Base-by-base conservation (phyloP, 2,888 invertebrate species). In the Leptinotarsa tumamoca region DNA sequence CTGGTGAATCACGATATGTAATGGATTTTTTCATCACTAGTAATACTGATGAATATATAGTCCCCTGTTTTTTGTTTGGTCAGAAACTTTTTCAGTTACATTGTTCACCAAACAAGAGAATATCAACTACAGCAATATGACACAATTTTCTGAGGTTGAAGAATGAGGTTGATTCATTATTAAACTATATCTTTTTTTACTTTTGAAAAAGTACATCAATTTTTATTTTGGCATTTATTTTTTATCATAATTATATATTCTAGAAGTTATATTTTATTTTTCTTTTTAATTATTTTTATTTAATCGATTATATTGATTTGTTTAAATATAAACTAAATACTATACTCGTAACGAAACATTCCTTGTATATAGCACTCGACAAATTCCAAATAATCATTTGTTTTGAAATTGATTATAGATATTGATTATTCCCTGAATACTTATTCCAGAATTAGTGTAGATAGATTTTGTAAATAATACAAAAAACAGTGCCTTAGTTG, bases 211-310 rank as follows among this genome's bases (percentile, higher is more conserved):
- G n/a, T 33, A 33, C 3, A 15, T 68, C 17, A 21, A 27, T 61
- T 43, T 54, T 52, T 21, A 14, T 58, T 58, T 14, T 58, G 14
- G 15, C 21, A 23, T 56, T 56, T 17, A n/a, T 56, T 58, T 58
- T 23, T 23, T 52, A 43, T 13, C 18, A 54, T 58, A 23, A 58
- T 14, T 58, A 58, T 58, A 21, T 18, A 21, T 23, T 58, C n/a
- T 54, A 54, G 58, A 58, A 58, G 21, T 58, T 58, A 58, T 21
- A 23, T 23, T 21, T 21, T 58, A 58, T 58, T 58, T 58, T 58
- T 58, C 23, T 58, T 49, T 69, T 54, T 70, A 52, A n/a, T 69
- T 66, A 61, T 18, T 68, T 73, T 73, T 73, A 63, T 58, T 58
- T 23, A 58, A 58, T 58, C 23, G 23, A 58, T 58, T 58, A 23